Percentiles rank a stretch among this genome's conserved stretches.
These are phyloP conservation scores for Rhopalosiphum maidis DNA, from an alignment of 1,140 invertebrate species.

Conservation along the genomic window DNA sequence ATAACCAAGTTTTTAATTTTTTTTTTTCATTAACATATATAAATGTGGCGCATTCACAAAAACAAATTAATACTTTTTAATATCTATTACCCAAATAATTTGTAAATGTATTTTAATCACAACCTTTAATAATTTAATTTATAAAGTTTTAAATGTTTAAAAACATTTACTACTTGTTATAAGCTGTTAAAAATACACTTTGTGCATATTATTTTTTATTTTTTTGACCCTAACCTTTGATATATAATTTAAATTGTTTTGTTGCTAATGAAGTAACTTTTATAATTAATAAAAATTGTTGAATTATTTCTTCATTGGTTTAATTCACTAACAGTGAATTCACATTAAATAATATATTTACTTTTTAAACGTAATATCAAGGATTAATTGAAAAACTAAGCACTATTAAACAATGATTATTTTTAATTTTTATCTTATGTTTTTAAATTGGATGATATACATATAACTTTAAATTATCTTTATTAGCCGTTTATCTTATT, in stretches of 20 bases:
- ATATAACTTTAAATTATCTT: background rate
- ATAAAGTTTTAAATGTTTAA: background rate
- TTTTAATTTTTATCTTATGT: background rate
- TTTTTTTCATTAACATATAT: too few species aligned
- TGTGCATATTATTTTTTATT: background rate
- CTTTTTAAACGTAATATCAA: background rate
- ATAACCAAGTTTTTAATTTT: background rate
- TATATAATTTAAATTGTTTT: background rate
- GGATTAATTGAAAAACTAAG: background rate
- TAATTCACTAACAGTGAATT: background rate
- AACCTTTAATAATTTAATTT: background rate
- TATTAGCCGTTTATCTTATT: background rate
- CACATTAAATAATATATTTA: background rate
- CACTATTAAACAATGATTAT: background rate
- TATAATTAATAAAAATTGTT: background rate
- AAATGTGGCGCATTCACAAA: too few species aligned
- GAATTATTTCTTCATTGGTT: background rate
- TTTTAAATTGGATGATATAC: background rate
- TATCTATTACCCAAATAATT: background rate
- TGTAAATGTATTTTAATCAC: background rate
- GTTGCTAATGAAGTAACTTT: background rate
- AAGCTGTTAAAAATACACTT: background rate
- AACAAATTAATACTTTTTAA: too few species aligned
- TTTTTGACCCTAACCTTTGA: too few species aligned
- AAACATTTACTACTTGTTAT: background rate